Percentiles rank a stretch among this genome's conserved stretches.
Evolutionary conservation across 2,888 invertebrate species (phyloP).

Genomic region (Glomeris marginata): DNA sequence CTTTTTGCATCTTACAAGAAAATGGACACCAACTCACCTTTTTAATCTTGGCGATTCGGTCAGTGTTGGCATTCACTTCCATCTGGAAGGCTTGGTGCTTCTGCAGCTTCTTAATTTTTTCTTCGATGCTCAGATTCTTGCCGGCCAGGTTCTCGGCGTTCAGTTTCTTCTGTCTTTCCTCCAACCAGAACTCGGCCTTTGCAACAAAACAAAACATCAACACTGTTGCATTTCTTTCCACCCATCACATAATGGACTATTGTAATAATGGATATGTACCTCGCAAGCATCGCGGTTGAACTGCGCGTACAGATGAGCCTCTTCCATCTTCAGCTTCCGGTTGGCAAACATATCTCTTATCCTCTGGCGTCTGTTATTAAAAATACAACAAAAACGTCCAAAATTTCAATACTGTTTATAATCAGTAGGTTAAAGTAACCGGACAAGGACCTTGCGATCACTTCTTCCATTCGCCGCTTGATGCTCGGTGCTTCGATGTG

Average conservation of each 20-base stretch:
- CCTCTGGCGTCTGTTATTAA: constrained; percentile 44
- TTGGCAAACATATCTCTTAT: constrained; percentile 50
- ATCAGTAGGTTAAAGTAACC: too few species aligned
- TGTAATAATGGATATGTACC: constrained; percentile 22
- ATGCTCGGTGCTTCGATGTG: constrained; percentile 74
- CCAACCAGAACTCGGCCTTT: constrained; percentile 71
- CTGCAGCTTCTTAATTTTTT: constrained; percentile 87
- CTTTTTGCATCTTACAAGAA: too few species aligned
- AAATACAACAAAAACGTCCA: neutral
- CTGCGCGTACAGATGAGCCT: constrained; percentile 68
- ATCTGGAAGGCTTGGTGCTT: constrained; percentile 92
- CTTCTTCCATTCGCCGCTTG: constrained; percentile 53
- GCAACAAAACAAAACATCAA: neutral
- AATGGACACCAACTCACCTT: too few species aligned
- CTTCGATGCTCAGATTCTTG: constrained; percentile 65
- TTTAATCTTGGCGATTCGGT: constrained; percentile 67
- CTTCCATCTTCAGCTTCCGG: constrained; percentile 53
- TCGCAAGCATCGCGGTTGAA: constrained; percentile 85
- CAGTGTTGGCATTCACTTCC: constrained; percentile 72
- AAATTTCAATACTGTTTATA: too few species aligned
- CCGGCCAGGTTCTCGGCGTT: constrained; percentile 60
- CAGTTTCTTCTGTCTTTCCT: constrained; percentile 74
- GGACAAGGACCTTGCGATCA: constrained; percentile 31
- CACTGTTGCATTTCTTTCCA: constrained; percentile 13
- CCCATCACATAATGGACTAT: constrained; percentile 2